Conservation (phyloP, 2,888 invertebrate genomes). For the Crocallis elinguaria region DNA sequence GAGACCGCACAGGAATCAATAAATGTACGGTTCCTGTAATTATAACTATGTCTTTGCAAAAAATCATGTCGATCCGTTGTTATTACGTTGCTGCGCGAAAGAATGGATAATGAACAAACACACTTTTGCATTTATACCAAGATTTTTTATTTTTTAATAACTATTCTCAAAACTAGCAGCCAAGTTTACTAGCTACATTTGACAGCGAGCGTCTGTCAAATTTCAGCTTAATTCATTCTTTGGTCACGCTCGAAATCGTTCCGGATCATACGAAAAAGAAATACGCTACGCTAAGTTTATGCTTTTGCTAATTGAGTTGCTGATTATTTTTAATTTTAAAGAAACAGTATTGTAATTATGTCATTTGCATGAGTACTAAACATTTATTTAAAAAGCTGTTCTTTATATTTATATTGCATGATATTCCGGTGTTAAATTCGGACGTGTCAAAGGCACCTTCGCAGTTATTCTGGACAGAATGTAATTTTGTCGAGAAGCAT, state of each 20-base stretch:
- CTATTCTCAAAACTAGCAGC: no score
- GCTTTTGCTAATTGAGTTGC: not conserved
- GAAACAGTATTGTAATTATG: not conserved
- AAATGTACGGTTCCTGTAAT: no score
- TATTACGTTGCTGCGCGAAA: no score
- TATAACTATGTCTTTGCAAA: no score
- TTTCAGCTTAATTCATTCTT: not conserved
- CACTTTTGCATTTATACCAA: no score
- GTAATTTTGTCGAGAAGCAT: not conserved
- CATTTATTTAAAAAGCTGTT: not conserved
- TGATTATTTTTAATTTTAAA: not conserved
- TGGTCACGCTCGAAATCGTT: not conserved
- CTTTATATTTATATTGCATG: not conserved
- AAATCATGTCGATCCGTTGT: no score
- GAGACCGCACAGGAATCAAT: no score
- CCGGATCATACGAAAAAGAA: not conserved
- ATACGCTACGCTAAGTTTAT: not conserved
- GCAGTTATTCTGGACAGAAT: not conserved
- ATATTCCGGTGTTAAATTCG: not conserved
- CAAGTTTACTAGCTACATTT: no score
- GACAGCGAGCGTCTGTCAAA: no score
- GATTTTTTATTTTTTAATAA: no score
- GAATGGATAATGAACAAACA: no score
- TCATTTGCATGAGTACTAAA: not conserved
- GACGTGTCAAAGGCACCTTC: slow-evolving; percentile 10